Percentiles rank a stretch among this genome's conserved stretches.
phyloP scores from a whole-genome alignment of 2,888 invertebrate genomes.

The Eupithecia exiguata region DNA sequence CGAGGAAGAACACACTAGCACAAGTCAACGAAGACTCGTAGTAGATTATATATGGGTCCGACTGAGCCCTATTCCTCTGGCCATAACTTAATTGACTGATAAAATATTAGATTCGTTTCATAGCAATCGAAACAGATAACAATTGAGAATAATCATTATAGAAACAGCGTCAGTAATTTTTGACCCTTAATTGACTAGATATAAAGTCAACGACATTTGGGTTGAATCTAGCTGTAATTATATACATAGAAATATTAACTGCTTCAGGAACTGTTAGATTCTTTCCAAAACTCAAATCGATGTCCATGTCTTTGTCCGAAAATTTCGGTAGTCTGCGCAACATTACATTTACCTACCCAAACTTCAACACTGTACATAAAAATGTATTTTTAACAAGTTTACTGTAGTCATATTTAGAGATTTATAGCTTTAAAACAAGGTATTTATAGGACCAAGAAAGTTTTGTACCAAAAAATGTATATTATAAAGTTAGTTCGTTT shows the following conservation, averaged over 20 bases:
- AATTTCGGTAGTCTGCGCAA: constrained; percentile 35
- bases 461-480: constrained; percentile 82
- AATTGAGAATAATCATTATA: neutral
- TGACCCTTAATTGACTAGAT: neutral
- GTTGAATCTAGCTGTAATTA: neutral
- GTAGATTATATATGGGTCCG: constrained; percentile 47
- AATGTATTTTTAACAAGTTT: constrained; percentile 60
- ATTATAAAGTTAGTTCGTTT: constrained; percentile 75
- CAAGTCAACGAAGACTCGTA: constrained; percentile 52
- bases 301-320: constrained; percentile 50
- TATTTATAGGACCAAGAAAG: constrained; percentile 68
- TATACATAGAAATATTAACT: neutral
- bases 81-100: constrained; percentile 66
- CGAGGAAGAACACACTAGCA: constrained; percentile 65
- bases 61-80: constrained; percentile 61
- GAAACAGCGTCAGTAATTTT: neutral
- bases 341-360: constrained; percentile 42
- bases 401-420: constrained; percentile 77
- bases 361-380: constrained; percentile 33
- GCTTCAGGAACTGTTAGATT: neutral
- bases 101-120: constrained; percentile 51
- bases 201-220: neutral
- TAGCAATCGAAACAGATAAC: constrained; percentile 2
- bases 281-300: neutral
- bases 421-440: constrained; percentile 79